A percentile compares a stretch with the other conserved stretches of the same genome.
Evolutionary conservation across 1,140 invertebrate species (phyloP).

Genomic region (Chironomus striatipennis): DNA sequence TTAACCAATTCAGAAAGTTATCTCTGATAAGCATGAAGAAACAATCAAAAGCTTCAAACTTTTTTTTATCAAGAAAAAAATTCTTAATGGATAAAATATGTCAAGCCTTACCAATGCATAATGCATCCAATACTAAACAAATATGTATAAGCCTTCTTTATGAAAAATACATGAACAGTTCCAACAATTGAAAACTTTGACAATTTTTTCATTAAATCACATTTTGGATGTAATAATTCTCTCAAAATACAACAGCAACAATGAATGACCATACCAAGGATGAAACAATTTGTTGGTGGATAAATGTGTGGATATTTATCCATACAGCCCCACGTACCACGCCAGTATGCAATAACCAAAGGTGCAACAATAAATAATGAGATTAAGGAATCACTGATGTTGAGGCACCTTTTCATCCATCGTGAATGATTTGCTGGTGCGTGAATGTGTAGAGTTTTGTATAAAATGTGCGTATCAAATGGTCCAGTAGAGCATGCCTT

Average conservation of each 20-base stretch:
- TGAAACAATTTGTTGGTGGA: constrained; percentile 41
- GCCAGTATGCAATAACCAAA: constrained; percentile 54
- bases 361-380: constrained; percentile 46
- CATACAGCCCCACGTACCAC: constrained; percentile 55
- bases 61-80: no score
- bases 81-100: no score
- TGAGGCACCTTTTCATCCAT: constrained; percentile 2
- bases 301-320: constrained; percentile 45
- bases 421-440: not conserved
- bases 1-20: no score
- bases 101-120: constrained; percentile 50
- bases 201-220: constrained; percentile 25
- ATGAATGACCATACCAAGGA: constrained; percentile 43
- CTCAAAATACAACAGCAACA: constrained; percentile 41
- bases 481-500: not conserved
- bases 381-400: constrained; percentile 14
- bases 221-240: constrained; percentile 30
- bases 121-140: constrained; percentile 48
- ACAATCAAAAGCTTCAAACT: no score
- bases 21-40: no score
- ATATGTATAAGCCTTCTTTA: constrained; percentile 45
- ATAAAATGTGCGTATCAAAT: not conserved
- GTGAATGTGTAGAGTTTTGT: not conserved
- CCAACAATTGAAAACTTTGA: not conserved
- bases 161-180: constrained; percentile 23